A percentile compares a stretch with the other conserved stretches of the same genome.
Evolutionary conservation across 2,888 invertebrate genomes (phyloP).

Genomic region (Tipula lateralis): DNA sequence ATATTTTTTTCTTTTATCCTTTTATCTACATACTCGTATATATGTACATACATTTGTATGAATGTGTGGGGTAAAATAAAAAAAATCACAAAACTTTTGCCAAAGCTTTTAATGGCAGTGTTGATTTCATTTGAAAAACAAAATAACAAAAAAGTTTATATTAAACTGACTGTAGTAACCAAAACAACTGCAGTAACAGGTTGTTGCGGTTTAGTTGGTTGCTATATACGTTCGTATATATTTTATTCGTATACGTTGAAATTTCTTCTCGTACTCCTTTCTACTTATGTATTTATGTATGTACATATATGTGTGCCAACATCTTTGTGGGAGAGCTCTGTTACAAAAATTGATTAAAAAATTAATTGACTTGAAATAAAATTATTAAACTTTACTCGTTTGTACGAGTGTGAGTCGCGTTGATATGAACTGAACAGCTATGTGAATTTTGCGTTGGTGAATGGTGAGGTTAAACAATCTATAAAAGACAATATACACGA

Average conservation of each 20-base stretch:
- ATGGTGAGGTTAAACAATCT: not conserved
- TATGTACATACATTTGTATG: not conserved
- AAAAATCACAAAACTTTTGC: not conserved
- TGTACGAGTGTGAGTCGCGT: not conserved
- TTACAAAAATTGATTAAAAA: not conserved
- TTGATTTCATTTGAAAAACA: not conserved
- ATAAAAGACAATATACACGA: not conserved
- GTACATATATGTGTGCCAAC: not conserved
- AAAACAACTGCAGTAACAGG: conserved; percentile 24
- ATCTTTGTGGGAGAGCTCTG: not conserved
- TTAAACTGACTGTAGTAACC: not conserved
- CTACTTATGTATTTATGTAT: no score
- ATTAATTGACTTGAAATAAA: conserved; percentile 19
- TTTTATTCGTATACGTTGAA: not conserved
- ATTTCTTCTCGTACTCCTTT: not conserved
- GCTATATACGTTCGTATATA: not conserved
- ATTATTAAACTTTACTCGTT: not conserved
- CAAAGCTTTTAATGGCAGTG: not conserved
- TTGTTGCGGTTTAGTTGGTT: conserved; percentile 11
- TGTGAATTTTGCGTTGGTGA: not conserved
- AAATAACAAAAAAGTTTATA: not conserved
- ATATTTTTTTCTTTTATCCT: not conserved
- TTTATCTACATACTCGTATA: not conserved
- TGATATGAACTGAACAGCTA: no score
- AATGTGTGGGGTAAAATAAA: not conserved